Evolutionary conservation across 2,797 vertebrate species (phyloP).

Genomic region (Cirrhinus molitorella): DNA sequence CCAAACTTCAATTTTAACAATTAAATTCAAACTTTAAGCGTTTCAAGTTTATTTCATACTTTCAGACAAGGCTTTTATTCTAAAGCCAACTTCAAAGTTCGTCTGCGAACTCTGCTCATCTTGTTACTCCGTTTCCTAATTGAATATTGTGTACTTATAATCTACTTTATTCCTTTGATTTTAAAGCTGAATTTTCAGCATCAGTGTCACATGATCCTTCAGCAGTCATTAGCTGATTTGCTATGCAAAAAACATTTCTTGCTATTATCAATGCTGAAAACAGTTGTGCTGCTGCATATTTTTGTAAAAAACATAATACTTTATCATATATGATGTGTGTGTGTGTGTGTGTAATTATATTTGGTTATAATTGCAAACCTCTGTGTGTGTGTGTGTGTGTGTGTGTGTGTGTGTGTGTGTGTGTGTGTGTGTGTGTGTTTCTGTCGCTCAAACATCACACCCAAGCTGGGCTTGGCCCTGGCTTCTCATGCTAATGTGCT

Average conservation of each 20-base stretch:
- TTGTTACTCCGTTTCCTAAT: no score
- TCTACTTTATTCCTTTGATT: neutral
- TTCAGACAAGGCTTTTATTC: no score
- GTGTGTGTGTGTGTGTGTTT: neutral
- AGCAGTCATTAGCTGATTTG: neutral
- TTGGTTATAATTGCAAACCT: neutral
- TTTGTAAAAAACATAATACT: neutral
- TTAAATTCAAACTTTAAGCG: no score
- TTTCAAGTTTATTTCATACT: no score
- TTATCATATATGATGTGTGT: neutral
- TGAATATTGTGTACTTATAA: no score
- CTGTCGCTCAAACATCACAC: neutral
- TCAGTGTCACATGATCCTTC: neutral
- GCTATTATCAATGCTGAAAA: neutral
- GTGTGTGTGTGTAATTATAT: neutral
- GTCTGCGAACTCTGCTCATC: no score
- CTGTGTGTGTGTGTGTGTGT: neutral
- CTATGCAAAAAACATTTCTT: neutral
- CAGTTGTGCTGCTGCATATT: neutral
- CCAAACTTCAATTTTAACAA: no score
- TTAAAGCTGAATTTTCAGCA: neutral
- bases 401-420: neutral
- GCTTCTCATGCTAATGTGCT: conserved; percentile 3
- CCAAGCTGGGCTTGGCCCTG: conserved; percentile 3
- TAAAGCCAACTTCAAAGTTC: no score